Evolutionary conservation across 2,888 invertebrate species (phyloP).

Genomic region (Gnatocerus cornutus): DNA sequence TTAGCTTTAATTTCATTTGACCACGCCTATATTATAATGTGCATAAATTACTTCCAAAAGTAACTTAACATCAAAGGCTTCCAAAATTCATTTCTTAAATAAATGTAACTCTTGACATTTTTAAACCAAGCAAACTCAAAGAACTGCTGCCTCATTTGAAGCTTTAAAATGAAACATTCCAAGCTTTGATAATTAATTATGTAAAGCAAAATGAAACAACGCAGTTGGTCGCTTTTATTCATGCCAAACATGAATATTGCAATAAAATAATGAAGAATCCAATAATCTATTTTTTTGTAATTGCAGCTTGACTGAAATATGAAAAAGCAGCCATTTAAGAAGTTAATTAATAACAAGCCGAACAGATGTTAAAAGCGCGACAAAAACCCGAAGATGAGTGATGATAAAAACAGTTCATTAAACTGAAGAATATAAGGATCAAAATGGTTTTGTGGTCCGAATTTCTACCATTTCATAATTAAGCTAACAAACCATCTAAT

Average conservation of each 20-base stretch:
- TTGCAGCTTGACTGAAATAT: too few species aligned
- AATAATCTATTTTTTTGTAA: too few species aligned
- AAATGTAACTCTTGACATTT: not conserved
- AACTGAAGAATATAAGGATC: conserved; percentile 7
- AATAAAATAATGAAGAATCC: too few species aligned
- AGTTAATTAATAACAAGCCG: not conserved
- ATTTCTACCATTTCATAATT: too few species aligned
- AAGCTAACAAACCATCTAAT: not conserved
- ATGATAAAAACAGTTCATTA: conserved; percentile 29
- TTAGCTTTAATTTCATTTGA: too few species aligned
- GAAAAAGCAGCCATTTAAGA: not conserved
- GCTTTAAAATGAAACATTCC: not conserved
- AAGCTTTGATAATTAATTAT: too few species aligned
- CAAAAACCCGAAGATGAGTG: not conserved
- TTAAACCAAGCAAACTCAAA: too few species aligned
- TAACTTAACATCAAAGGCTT: not conserved
- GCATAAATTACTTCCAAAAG: not conserved
- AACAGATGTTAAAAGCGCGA: conserved; percentile 1
- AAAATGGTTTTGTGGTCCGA: too few species aligned
- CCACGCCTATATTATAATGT: not conserved
- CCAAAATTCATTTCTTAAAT: not conserved
- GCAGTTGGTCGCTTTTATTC: too few species aligned
- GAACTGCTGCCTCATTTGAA: not conserved
- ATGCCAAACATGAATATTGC: too few species aligned
- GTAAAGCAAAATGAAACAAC: too few species aligned